Evolutionary conservation across 2,888 invertebrate species (phyloP).

Genomic region (Eupithecia exiguata): DNA sequence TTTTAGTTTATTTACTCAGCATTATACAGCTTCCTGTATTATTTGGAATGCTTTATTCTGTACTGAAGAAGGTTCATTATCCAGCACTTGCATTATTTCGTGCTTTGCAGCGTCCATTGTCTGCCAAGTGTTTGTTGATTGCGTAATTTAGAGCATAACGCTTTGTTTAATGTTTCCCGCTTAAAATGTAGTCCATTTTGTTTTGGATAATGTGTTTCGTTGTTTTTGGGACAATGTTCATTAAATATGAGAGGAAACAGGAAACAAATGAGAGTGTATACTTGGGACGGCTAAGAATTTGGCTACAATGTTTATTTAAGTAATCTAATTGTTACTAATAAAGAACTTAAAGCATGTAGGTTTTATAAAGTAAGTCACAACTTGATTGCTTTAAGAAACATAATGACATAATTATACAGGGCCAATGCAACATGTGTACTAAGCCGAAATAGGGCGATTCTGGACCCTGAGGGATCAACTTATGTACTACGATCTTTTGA

Average conservation of each 20-base stretch:
- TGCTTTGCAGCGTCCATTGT: conserved; percentile 28
- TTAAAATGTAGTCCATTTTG: conserved; percentile 24
- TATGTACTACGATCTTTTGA: too few relatives aligned
- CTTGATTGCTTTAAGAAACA: too few relatives aligned
- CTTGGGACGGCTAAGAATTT: neutral
- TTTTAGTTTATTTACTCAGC: conserved; percentile 1
- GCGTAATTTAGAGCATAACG: conserved; percentile 31
- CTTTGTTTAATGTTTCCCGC: conserved; percentile 27
- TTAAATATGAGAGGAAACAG: conserved; percentile 2
- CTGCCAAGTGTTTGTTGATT: conserved; percentile 33
- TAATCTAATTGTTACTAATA: neutral
- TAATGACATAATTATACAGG: too few relatives aligned
- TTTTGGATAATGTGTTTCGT: conserved; percentile 8
- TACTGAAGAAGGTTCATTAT: conserved; percentile 17
- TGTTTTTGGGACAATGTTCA: conserved; percentile 10
- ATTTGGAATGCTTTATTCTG: conserved; percentile 4
- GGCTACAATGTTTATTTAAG: neutral
- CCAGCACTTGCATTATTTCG: conserved; percentile 33
- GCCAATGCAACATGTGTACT: too few relatives aligned
- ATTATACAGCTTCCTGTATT: neutral
- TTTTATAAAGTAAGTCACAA: too few relatives aligned
- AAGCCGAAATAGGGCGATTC: too few relatives aligned
- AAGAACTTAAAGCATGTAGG: too few relatives aligned
- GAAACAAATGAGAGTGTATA: neutral
- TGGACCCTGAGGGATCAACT: too few relatives aligned